These are phyloP conservation scores for Phania funesta DNA, from an alignment of 2,888 invertebrate species.

Conservation along the genomic window DNA sequence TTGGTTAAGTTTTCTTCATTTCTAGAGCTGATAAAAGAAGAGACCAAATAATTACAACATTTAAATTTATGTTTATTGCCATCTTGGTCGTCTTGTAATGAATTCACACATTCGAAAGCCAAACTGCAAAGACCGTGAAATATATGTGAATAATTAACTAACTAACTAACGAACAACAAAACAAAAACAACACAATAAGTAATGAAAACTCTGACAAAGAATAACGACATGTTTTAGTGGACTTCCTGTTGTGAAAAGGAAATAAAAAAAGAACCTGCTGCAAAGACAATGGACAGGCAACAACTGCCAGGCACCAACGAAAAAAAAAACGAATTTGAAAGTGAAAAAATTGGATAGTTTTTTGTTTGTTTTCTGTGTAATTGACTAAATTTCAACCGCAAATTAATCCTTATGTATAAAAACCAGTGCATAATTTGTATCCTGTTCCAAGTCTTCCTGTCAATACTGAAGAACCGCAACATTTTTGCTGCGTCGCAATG, in stretches of 20 bases:
- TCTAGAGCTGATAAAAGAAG: background rate
- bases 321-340: slow-evolving; percentile 9
- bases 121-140: slow-evolving; percentile 60
- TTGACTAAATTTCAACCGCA: slow-evolving; percentile 37
- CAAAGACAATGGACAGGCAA: background rate
- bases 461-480: background rate
- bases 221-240: slow-evolving; percentile 36
- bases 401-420: background rate
- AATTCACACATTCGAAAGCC: slow-evolving; percentile 25
- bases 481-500: background rate
- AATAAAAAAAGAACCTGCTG: slow-evolving; percentile 40
- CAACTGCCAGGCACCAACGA: too few species aligned
- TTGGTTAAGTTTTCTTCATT: slow-evolving; percentile 28
- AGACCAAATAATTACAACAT: slow-evolving; percentile 21
- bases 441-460: background rate
- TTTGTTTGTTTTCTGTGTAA: slow-evolving; percentile 17
- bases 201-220: slow-evolving; percentile 34
- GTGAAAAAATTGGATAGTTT: slow-evolving; percentile 14
- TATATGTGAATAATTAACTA: slow-evolving; percentile 50
- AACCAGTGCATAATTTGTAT: slow-evolving; percentile 16
- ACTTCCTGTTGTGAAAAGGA: slow-evolving; percentile 53
- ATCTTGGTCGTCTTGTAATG: slow-evolving; percentile 8
- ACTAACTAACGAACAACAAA: slow-evolving; percentile 8
- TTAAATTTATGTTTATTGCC: slow-evolving; percentile 23
- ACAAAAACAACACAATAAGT: too few species aligned